Percentiles rank a stretch among this genome's conserved stretches.
Conservation (phyloP, 1,140 invertebrate species). For the Eriosoma lanigerum region DNA sequence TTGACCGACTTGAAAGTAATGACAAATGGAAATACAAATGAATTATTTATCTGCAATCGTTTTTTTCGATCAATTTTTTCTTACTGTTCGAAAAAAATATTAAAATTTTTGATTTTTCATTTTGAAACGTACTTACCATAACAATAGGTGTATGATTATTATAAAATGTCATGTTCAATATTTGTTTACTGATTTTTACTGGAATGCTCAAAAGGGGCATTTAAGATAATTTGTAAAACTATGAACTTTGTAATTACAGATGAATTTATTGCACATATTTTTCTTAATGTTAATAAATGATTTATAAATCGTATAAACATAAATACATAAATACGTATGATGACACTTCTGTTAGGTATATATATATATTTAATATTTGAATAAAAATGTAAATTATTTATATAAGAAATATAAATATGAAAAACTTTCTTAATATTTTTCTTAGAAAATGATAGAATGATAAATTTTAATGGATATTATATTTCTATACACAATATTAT, state of each 20-base stretch:
- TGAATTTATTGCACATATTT: background rate
- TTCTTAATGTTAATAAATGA: too few relatives aligned
- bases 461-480: too few relatives aligned
- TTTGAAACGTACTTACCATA: background rate
- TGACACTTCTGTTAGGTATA: too few relatives aligned
- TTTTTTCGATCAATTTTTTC: slow-evolving; percentile 19
- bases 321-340: too few relatives aligned
- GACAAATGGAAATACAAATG: slow-evolving; percentile 35
- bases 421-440: too few relatives aligned
- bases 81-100: background rate
- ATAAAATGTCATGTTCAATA: slow-evolving; percentile 9
- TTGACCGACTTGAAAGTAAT: slow-evolving; percentile 16
- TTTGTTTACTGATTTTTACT: background rate
- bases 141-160: slow-evolving; percentile 1
- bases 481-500: too few relatives aligned
- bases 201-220: background rate
- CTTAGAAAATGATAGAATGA: too few relatives aligned
- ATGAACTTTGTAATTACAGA: background rate
- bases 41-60: slow-evolving; percentile 21
- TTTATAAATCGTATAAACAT: too few relatives aligned
- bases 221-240: background rate
- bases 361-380: too few relatives aligned
- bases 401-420: too few relatives aligned
- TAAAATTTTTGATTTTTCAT: background rate
- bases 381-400: too few relatives aligned